A percentile compares a stretch with the other conserved stretches of the same genome.
Evolutionary conservation across 2,113 vertebrate species (phyloP).

Genomic region (Cyprinus carpio): DNA sequence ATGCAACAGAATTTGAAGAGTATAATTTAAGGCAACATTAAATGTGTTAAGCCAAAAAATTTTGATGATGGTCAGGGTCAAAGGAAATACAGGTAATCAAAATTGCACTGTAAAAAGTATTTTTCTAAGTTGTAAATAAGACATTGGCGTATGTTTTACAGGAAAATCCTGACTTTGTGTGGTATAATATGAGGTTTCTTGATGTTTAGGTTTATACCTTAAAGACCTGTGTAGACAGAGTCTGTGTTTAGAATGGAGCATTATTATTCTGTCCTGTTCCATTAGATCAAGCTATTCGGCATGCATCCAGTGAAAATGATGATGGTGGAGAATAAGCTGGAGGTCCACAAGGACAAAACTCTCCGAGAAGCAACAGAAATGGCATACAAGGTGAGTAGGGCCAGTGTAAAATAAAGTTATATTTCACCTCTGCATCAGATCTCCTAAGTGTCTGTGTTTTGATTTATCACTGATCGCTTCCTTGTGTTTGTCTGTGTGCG

Average conservation of each 20-base stretch:
- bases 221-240: neutral
- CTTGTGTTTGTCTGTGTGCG: slow-evolving; percentile 7
- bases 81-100: too few relatives aligned
- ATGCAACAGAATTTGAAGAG: too few relatives aligned
- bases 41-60: too few relatives aligned
- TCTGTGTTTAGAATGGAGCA: neutral
- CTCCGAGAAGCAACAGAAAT: slow-evolving; percentile 93
- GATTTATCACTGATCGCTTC: neutral
- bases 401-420: neutral
- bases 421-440: neutral
- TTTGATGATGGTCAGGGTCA: too few relatives aligned
- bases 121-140: too few relatives aligned
- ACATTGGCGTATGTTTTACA: too few relatives aligned
- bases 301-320: slow-evolving; percentile 92
- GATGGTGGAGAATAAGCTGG: slow-evolving; percentile 98
- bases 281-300: slow-evolving; percentile 96
- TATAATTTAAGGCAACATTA: too few relatives aligned
- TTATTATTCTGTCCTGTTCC: neutral
- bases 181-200: too few relatives aligned
- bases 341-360: slow-evolving; percentile 97
- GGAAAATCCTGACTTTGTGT: too few relatives aligned
- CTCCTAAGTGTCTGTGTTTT: neutral
- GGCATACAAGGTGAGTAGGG: slow-evolving; percentile 85
- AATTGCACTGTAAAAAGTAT: too few relatives aligned
- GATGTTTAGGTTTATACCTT: too few relatives aligned